Base-by-base conservation (phyloP, 2,888 invertebrate genomes). In the Napeogenes sylphis region DNA sequence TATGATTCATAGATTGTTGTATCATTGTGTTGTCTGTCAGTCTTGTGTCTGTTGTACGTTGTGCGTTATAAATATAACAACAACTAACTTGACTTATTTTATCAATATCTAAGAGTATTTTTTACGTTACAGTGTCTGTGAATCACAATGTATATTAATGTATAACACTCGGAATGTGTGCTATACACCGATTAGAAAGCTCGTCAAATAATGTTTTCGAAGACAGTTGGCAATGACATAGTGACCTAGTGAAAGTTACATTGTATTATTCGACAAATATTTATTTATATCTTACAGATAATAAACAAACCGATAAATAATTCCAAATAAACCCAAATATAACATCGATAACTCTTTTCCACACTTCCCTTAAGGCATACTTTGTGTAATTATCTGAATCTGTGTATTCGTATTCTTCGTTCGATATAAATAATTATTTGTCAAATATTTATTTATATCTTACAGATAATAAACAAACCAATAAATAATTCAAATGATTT, bases 321-420 rank as follows among this genome's bases (percentile, higher is more conserved):
- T 3, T 51, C 69, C 72, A 73, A 35, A 89, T 82, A 21, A 70
- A 76, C 4, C 73, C 73, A 51, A 87, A 83, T 0, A 80, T 69
- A 0, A 79, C 80, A 10, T 82, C 72, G 2, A 88, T 81, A 0
- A 86, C 65, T 12, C 80, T 71, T 2, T 67, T 65, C 90, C 89
- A 90, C 12, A 87, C 73, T 56, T 84, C 77, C 0, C 64, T 66
- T 0, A 71, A 58, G 13, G 68, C 64, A 4, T 47, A 59, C 0
- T 57, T 54, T 8, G 45, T 45, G n/a, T 58, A 65, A 8, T 13
- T 42, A 45, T 62, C 2, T 58, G 30, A 10, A 51, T 51, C 0
- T 5, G 51, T 35, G 0, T 65, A 56, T 3, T 8, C 0, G 0
- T 4, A 0, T 3, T 45, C n/a, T 4, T 68, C 57, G 21, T 21